Percentiles rank a stretch among this genome's conserved stretches.
Conservation (phyloP, 2,113 vertebrate genomes). For the Pteropus alecto region DNA sequence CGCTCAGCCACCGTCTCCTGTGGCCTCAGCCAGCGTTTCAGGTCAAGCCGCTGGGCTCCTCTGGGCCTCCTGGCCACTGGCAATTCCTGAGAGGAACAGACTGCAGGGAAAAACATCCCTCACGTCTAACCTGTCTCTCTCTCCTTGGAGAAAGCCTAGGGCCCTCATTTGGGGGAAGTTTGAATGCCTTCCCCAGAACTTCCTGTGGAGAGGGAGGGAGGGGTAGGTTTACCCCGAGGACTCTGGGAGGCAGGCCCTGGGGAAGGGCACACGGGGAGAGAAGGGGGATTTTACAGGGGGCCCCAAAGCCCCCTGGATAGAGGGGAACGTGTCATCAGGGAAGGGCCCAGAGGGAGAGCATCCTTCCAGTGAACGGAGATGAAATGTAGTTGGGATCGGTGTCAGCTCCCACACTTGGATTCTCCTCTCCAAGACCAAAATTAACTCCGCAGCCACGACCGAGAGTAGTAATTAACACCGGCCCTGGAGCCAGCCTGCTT, state of each 20-base stretch:
- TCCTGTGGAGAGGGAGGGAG: not conserved
- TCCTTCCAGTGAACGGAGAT: not conserved
- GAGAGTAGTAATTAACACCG: not conserved
- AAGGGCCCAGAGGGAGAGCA: not conserved
- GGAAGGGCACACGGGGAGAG: too few relatives aligned
- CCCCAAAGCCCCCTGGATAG: not conserved
- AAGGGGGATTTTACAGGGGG: not conserved
- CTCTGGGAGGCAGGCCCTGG: not conserved
- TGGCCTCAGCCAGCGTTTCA: not conserved
- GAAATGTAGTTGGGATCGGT: not conserved
- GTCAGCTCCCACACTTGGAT: not conserved
- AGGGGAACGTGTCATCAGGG: not conserved
- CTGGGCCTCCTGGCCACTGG: not conserved
- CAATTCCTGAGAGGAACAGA: not conserved
- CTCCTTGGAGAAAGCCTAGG: not conserved
- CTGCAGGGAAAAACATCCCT: not conserved
- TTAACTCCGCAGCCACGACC: not conserved
- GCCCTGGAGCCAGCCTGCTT: not conserved
- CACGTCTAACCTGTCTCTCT: not conserved
- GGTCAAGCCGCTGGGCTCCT: not conserved
- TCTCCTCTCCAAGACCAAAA: not conserved
- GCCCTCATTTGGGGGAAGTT: not conserved
- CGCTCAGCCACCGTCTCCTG: fast-evolving
- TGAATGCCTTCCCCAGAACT: not conserved
- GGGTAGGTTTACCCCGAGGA: not conserved